Evolutionary conservation across 2,888 invertebrate genomes (phyloP), one percentile per base, ranked within the genome.

Genomic region (Euplexia lucipara): DNA sequence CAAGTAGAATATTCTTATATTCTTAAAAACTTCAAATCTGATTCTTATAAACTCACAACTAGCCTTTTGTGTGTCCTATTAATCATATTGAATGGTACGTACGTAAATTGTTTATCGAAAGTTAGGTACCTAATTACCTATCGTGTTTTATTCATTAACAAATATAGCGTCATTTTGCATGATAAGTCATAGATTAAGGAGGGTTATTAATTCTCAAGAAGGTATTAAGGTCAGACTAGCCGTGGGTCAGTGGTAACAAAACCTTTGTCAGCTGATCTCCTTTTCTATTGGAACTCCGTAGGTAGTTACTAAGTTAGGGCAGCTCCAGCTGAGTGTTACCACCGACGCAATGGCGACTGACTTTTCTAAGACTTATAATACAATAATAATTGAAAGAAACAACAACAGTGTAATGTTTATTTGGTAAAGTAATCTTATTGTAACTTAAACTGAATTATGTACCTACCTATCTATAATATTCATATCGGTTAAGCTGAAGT

Each of bases 1-100:
- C 57, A 66, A 57, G 65, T 63, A 32, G n/a, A 30, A 18, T 6
- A 26, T 32, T 9, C n/a, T 20, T 39, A 18, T 32, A 57, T 26
- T 10, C 39, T 6, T 35, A 3, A 30, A 39, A 53, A 20, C 7
- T 20, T 10, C 8, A n/a, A n/a, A n/a, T n/a, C n/a, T n/a, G n/a
- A 57, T 26, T 10, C 39, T 6, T 35, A 3, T 20, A 39, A 53
- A 20, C 7, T 20, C 8, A 8, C 30, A 35, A 22, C 30, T 44
- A n/a, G 37, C 30, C n/a, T n/a, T n/a, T n/a, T n/a, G n/a, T n/a
- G n/a, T n/a, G n/a, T n/a, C n/a, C n/a, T n/a, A n/a, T n/a, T n/a
- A n/a, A 3, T 3, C 26, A 2, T 26, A 26, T 26, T 26, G 2
- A 26, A 26, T 26, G n/a, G 26, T 26, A 26, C 26, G 3, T 26